A percentile compares a stretch with the other conserved stretches of the same genome.
Conservation (phyloP, 1,140 invertebrate species). For the Cephus cinctus region DNA sequence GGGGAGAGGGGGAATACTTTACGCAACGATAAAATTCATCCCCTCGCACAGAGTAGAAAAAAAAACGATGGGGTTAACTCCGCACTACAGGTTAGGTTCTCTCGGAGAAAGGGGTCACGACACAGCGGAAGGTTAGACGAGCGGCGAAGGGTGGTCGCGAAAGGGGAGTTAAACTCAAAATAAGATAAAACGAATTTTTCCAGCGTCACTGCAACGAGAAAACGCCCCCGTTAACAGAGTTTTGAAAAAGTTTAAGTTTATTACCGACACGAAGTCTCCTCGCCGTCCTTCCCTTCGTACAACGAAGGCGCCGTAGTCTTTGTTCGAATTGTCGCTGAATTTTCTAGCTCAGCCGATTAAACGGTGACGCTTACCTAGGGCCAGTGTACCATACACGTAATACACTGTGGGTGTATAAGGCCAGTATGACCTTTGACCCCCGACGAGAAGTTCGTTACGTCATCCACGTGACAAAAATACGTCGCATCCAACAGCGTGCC, state of each 20-base stretch:
- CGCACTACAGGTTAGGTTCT: too few relatives aligned
- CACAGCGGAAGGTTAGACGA: too few relatives aligned
- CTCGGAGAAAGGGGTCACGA: too few relatives aligned
- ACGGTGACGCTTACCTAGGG: conserved; percentile 22
- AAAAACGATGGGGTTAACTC: too few relatives aligned
- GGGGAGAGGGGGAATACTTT: too few relatives aligned
- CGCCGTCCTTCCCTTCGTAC: background rate
- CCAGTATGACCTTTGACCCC: too few relatives aligned
- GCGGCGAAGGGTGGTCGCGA: background rate
- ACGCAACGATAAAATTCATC: background rate
- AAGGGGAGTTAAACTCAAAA: background rate
- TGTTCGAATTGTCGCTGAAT: conserved; percentile 40
- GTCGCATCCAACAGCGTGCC: conserved; percentile 3
- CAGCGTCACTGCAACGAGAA: conserved; percentile 17
- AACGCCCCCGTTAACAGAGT: conserved; percentile 26
- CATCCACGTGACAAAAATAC: too few relatives aligned
- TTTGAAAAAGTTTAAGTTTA: conserved; percentile 36
- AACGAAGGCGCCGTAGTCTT: conserved; percentile 16
- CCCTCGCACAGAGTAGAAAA: background rate
- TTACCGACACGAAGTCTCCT: conserved; percentile 5
- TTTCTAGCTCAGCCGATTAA: conserved; percentile 21
- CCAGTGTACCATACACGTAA: too few relatives aligned
- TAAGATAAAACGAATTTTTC: conserved; percentile 27
- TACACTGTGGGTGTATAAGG: too few relatives aligned
- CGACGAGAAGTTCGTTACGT: too few relatives aligned